A percentile compares a stretch with the other conserved stretches of the same genome.
Evolutionary conservation across 2,888 invertebrate species (phyloP).

Genomic region (Erynnis tages): DNA sequence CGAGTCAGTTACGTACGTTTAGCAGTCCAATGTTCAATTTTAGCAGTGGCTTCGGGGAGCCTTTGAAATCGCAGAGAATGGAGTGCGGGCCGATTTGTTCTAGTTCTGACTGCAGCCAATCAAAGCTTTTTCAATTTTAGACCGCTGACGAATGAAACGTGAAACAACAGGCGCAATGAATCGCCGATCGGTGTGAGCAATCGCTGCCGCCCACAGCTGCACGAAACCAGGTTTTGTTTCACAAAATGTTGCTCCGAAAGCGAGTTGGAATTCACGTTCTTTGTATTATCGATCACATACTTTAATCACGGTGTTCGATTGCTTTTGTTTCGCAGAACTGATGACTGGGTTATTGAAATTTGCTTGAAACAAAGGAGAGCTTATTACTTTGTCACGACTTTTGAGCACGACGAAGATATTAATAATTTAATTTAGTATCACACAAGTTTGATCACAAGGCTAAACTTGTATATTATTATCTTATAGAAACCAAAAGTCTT

Average conservation of each 20-base stretch:
- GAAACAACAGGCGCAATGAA: constrained; percentile 56
- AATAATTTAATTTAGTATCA: not conserved
- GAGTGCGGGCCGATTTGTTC: constrained; percentile 50
- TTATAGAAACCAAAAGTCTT: no score
- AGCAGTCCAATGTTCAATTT: constrained; percentile 51
- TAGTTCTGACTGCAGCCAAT: constrained; percentile 58
- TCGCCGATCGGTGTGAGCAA: constrained; percentile 40
- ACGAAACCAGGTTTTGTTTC: constrained; percentile 32
- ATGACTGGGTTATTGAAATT: not conserved
- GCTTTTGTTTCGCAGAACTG: constrained; percentile 6
- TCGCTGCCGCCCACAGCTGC: constrained; percentile 31
- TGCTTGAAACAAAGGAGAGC: not conserved
- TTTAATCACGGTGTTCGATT: constrained; percentile 1
- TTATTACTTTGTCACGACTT: not conserved
- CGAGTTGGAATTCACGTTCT: constrained; percentile 24
- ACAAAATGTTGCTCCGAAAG: constrained; percentile 33
- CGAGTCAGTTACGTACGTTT: constrained; percentile 28
- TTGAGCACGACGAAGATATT: not conserved
- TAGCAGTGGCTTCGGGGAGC: constrained; percentile 45
- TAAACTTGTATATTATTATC: no score
- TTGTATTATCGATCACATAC: constrained; percentile 12
- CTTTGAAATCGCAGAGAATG: constrained; percentile 52
- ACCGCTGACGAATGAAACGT: constrained; percentile 52
- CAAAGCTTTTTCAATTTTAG: constrained; percentile 67
- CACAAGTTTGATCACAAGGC: no score